Conservation (phyloP, 35 echinoderm and acorn worm genomes). For the Patiria miniata region DNA sequence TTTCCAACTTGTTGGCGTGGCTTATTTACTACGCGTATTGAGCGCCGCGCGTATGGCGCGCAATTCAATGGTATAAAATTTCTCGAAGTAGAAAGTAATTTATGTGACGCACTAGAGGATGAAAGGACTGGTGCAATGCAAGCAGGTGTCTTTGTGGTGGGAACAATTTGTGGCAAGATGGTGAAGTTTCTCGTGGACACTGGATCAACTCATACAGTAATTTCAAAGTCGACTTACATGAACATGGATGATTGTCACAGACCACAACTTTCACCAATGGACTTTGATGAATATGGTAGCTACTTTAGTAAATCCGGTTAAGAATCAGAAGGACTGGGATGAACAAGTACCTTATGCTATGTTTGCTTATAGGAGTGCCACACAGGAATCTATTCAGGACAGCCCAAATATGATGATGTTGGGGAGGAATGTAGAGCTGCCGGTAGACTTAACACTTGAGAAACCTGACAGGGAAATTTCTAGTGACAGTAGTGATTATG, state of each 20-base stretch:
- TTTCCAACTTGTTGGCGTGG: too few relatives aligned
- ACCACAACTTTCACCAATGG: background rate
- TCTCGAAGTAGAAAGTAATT: too few relatives aligned
- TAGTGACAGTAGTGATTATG: background rate
- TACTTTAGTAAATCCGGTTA: conserved; percentile 35
- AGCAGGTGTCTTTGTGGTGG: background rate
- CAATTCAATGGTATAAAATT: too few relatives aligned
- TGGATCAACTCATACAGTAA: conserved; percentile 30
- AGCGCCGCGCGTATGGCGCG: too few relatives aligned
- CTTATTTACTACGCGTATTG: too few relatives aligned
- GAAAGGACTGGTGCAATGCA: background rate
- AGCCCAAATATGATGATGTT: conserved; percentile 61
- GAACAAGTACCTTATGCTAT: conserved; percentile 49
- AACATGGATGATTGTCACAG: background rate
- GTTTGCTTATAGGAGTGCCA: conserved; percentile 52
- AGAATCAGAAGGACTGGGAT: too few relatives aligned
- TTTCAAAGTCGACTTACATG: conserved; percentile 3
- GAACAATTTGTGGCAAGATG: background rate
- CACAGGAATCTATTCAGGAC: conserved; percentile 50
- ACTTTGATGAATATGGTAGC: conserved; percentile 44
- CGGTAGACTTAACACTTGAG: conserved; percentile 21
- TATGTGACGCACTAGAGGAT: too few relatives aligned
- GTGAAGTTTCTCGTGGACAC: conserved; percentile 27
- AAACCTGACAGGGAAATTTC: background rate
- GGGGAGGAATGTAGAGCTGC: conserved; percentile 30